Conservation (phyloP, 2,888 invertebrate genomes). For the Drosophila mettleri region DNA sequence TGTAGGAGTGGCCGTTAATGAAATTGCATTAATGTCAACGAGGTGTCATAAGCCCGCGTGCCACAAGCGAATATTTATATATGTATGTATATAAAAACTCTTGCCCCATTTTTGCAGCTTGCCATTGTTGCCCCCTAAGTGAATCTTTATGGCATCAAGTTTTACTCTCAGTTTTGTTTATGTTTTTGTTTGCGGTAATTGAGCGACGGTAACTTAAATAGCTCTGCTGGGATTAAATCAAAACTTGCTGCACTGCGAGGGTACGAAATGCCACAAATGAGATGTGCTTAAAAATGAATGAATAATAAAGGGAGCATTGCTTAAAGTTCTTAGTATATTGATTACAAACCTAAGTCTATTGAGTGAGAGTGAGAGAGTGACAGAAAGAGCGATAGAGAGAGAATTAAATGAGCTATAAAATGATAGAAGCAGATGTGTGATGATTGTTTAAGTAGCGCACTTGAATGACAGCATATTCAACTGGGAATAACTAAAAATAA, state of each 20-base stretch:
- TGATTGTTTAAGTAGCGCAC: too few species aligned
- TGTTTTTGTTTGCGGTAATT: conserved; percentile 17
- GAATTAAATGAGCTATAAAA: too few species aligned
- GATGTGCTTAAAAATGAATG: not conserved
- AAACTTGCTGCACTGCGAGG: conserved; percentile 2
- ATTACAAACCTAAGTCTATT: too few species aligned
- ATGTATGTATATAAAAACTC: conserved; percentile 12
- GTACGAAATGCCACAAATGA: not conserved
- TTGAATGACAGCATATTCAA: too few species aligned
- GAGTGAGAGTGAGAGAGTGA: too few species aligned
- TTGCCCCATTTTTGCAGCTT: conserved; percentile 13
- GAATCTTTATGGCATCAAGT: conserved; percentile 50
- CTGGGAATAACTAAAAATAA: not conserved
- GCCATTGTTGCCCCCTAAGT: conserved; percentile 32
- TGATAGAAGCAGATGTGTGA: too few species aligned
- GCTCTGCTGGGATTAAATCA: conserved; percentile 30
- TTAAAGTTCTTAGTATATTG: not conserved
- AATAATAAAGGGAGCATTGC: not conserved
- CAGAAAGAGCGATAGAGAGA: too few species aligned
- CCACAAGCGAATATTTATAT: conserved; percentile 5
- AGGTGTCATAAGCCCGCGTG: conserved; percentile 26
- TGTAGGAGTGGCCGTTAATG: conserved; percentile 4
- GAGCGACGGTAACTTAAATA: conserved; percentile 19
- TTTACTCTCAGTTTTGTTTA: conserved; percentile 15
- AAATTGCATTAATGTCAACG: conserved; percentile 26